A percentile compares a stretch with the other conserved stretches of the same genome.
Evolutionary conservation across 1,140 invertebrate species (phyloP).

Genomic region (Drosophila subpulchrella): DNA sequence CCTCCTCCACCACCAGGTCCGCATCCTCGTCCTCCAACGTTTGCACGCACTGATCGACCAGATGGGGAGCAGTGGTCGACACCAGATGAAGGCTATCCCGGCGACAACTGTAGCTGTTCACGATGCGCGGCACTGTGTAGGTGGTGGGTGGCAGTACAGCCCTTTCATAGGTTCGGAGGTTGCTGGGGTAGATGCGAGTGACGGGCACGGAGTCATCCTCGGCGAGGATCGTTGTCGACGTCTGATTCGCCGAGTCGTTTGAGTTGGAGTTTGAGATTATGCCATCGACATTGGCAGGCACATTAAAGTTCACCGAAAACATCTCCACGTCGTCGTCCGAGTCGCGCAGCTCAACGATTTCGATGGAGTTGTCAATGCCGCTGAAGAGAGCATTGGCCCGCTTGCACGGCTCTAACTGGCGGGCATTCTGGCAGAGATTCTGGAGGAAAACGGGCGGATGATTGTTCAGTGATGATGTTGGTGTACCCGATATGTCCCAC

Average conservation of each 20-base stretch:
- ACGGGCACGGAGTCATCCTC: conserved; percentile 65
- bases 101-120: conserved; percentile 68
- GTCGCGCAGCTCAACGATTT: conserved; percentile 65
- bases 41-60: conserved; percentile 64
- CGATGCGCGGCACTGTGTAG: conserved; percentile 66
- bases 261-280: conserved; percentile 54
- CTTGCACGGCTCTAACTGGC: conserved; percentile 55
- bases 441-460: conserved; percentile 62
- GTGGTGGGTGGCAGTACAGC: conserved; percentile 26
- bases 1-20: conserved; percentile 12
- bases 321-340: conserved; percentile 71
- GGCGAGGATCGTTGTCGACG: conserved; percentile 1
- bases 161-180: conserved; percentile 64
- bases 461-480: conserved; percentile 19
- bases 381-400: conserved; percentile 64
- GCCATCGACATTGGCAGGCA: conserved; percentile 66
- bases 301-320: conserved; percentile 67
- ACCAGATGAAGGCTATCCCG: conserved; percentile 63
- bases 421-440: conserved; percentile 60
- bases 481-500: conserved; percentile 11
- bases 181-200: conserved; percentile 67
- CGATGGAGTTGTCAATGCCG: conserved; percentile 55
- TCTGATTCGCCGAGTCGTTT: conserved; percentile 29
- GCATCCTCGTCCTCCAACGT: conserved; percentile 32
- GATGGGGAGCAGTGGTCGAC: conserved; percentile 54